Conservation (phyloP, 2,797 vertebrate species). For the Acrocephalus scirpaceus region DNA sequence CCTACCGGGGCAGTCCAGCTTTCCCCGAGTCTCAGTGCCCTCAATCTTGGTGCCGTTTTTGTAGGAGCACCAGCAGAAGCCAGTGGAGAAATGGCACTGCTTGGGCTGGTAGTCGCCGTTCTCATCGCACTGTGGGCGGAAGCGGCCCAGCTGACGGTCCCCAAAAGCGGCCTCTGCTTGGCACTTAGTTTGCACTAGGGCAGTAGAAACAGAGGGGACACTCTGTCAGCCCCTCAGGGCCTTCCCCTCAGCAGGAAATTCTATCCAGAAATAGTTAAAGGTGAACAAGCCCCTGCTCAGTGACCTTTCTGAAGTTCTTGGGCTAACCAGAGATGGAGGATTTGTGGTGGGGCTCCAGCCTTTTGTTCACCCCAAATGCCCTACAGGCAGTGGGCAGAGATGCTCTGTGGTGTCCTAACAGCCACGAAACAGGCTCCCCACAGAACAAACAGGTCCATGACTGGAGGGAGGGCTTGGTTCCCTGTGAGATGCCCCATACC, state of each 20-base stretch:
- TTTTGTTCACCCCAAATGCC: not conserved
- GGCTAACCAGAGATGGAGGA: not conserved
- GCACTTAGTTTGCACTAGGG: constrained; percentile 82
- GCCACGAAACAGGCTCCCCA: fast-evolving
- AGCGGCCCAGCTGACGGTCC: constrained; percentile 72
- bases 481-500: not conserved
- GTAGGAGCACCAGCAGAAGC: constrained; percentile 94
- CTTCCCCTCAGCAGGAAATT: not conserved
- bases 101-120: constrained; percentile 84
- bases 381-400: not conserved
- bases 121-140: constrained; percentile 84
- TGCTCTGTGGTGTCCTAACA: not conserved
- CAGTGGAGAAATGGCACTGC: constrained; percentile 87
- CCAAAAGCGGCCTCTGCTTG: constrained; percentile 70
- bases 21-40: constrained; percentile 74
- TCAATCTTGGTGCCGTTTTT: constrained; percentile 79
- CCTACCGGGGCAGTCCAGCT: constrained; percentile 76
- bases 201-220: constrained; percentile 64
- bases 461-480: fast-evolving
- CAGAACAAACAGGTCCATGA: fast-evolving
- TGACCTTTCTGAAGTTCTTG: not conserved
- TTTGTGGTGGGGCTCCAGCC: not conserved
- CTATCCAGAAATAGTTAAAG: not conserved
- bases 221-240: not conserved
- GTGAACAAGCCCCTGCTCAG: fast-evolving